Base-by-base conservation (phyloP, 2,888 invertebrate species). In the Octonoba sinensis region DNA sequence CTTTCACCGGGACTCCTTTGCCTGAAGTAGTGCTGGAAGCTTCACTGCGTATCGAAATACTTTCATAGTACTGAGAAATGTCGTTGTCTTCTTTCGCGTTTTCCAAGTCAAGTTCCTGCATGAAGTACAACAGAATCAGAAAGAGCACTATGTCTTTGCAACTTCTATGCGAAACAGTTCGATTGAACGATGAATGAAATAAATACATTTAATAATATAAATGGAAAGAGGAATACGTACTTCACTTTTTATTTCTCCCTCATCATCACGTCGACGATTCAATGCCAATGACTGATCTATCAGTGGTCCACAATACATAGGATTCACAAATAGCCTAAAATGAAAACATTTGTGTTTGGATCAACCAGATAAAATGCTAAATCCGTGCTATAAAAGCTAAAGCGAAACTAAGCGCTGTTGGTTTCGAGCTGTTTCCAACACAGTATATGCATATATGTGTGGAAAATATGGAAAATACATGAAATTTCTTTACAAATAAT, bases 41-140 rank as follows among this genome's bases (percentile, higher is more conserved):
- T 54, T 95, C 95, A 0, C 96, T 95, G 86, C 95, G 95, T 70
- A 95, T 95, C 18, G 95, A 96, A 86, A 96, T 96, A 0, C 96
- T 96, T 90, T 96, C 96, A 87, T 96, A 96, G 88, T 96, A 96
- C 87, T 87, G 87, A 8, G 87, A 86, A 16, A 81, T 82, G 46
- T 83, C 83, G 59, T 83, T 83, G 27, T 83, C 81, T 11, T 83
- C 83, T 20, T 73, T 76, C 36, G 36, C 6, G 24, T 66, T 69
- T 60, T 78, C 81, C 47, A 84, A 27, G 16, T 79, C 78, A 6
- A 82, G 54, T 20, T 84, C 81, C 73, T 81, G 46, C 1, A 71
- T 2, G 36, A 36, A 36, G 36, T 36, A 36, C 36, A 36, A 8
- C 36, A 8, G 8, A 36, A 8, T 36, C 36, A 36, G 36, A 36